Evolutionary conservation across 35 echinoderm and acorn worm genomes (phyloP), one percentile per base, ranked within the genome.

Genomic region (Lytechinus pictus): DNA sequence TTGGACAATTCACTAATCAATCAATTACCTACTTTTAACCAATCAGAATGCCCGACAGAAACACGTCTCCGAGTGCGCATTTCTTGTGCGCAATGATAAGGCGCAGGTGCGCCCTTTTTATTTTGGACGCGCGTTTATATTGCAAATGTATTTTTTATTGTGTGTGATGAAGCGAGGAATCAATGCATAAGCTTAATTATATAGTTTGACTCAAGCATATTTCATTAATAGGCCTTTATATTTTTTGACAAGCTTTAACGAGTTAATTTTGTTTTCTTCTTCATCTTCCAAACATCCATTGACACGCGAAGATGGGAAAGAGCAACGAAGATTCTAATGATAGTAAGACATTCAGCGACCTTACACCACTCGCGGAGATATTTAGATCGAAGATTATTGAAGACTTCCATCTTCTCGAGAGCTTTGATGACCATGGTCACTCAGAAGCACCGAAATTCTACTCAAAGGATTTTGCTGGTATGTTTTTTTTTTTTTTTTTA

Each of bases 381-480:
- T 99, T 99, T 57, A 93, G 98, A 53, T 98, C 97, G 11, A 99
- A 99, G 86, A 94, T 99, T 53, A 99, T 99, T 44, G 98, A 97
- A 61, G 98, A 99, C 92, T 99, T 99, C 87, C 98, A 99, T 57
- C 89, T 99, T 57, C 95, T 99, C 6, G 98, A 99, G 55, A 99
- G 98, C 58, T 97, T 99, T 87, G 98, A 99, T 95, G 98, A 97
- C 54, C 95, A 97, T 94, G 98, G 98, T 7, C 97, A 95, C 16
- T 97, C 97, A 19, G 98, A 99, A 94, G 98, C 96, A 9, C 98
- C 98, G 0, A 97, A 97, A 79, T 97, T 95, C 57, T 98, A 97
- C 91, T 97, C 98, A 8, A 97, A 97, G 91, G 98, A 99, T 87
- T 96, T 99, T 55, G 88, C 94, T 95, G 98, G 98, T 98, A 96